Evolutionary conservation across 2,797 vertebrate genomes (phyloP), one percentile per base, ranked within the genome.

Genomic region (Myotis planiceps): DNA sequence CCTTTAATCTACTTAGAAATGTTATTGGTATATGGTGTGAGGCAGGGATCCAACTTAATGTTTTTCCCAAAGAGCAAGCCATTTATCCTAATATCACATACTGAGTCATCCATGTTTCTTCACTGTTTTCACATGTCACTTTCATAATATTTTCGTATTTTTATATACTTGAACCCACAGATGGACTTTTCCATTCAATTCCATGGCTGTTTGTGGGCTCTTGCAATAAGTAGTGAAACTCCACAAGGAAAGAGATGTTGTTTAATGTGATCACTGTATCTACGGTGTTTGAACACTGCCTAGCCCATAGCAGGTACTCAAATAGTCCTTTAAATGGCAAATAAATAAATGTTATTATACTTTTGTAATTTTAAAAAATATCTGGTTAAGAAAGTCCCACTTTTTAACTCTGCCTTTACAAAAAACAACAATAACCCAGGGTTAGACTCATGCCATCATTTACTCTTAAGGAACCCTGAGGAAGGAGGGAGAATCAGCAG

Each of bases 1-100:
- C 79, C 27, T 78, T 87, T 49, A 79, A 75, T 90, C 29, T 27
- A 29, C 80, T 93, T 79, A 83, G 81, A 66, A 92, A 90, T 82
- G 4, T 90, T 90, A 10, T 49, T 87, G 18, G 8, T 71, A 42
- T n/a, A 58, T 9, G 13, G 82, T 84, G 23, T 96, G 82, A 95
- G 51, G 53, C 29, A 53, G 53, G 72, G 83, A 80, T 88, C n/a
- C 79, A 71, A 85, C 29, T 80, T 75, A 75, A 81, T 45, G 21
- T 71, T 79, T 89, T 85, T n/a, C 29, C 18, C 60, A 91, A 71
- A 85, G 39, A 92, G 72, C 39, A 76, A 83, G 74, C 37, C 69
- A 34, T 2, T 93, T 69, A 81, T 32, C 47, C 21, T 88, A 65
- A 45, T 42, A 93, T 32, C 15, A 80, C 12, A 49, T 68, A 60